phyloP scores from a whole-genome alignment of 2,888 invertebrate species.

The Cataglyphis cursor region DNA sequence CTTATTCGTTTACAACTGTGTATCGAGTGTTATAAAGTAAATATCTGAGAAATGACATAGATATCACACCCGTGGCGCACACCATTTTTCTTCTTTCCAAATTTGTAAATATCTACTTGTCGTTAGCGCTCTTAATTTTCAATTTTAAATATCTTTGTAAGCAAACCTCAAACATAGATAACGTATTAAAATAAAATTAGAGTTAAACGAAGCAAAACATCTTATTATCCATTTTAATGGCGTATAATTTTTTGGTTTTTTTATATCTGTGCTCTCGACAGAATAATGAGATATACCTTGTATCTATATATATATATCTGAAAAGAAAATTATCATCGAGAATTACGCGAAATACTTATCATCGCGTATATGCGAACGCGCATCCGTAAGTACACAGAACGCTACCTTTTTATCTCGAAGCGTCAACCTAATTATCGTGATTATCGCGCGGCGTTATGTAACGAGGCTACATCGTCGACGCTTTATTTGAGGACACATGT shows the following conservation, averaged over 20 bases:
- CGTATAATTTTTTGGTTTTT: constrained; percentile 12
- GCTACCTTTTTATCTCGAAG: constrained; percentile 39
- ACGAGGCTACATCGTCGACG: constrained; percentile 18
- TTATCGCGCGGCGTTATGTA: constrained; percentile 42
- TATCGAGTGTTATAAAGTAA: constrained; percentile 34
- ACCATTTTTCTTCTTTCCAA: background rate
- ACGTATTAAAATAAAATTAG: constrained; percentile 1
- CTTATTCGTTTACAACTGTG: constrained; percentile 20
- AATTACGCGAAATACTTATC: constrained; percentile 30
- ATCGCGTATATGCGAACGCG: background rate
- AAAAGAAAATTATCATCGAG: constrained; percentile 29
- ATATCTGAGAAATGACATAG: background rate
- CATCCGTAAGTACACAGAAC: background rate
- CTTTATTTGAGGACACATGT: constrained; percentile 54
- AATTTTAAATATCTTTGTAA: background rate
- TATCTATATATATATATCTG: background rate
- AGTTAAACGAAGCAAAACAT: constrained; percentile 7
- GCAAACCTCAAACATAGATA: background rate
- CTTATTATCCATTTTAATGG: constrained; percentile 19
- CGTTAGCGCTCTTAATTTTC: constrained; percentile 2
- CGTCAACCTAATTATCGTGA: constrained; percentile 54
- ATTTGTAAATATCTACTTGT: background rate
- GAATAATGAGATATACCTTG: background rate
- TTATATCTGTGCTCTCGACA: background rate
- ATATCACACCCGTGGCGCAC: background rate